Conservation (phyloP, 2,888 invertebrate species). For the Horisme vitalbata region DNA sequence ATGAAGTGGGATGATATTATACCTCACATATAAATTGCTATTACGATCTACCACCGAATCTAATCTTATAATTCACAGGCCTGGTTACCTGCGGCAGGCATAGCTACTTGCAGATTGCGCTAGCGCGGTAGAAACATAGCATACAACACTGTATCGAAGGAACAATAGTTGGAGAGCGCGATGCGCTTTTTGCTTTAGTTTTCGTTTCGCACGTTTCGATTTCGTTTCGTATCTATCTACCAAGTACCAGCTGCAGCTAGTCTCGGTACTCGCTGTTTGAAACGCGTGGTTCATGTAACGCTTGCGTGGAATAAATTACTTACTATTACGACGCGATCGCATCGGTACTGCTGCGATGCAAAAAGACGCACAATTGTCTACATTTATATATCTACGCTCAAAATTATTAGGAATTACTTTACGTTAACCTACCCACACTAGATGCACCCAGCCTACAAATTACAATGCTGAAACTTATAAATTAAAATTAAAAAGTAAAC, state of each 20-base stretch:
- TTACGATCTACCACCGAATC: too few species aligned
- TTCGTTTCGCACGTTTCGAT: slow-evolving; percentile 66
- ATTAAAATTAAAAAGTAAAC: too few species aligned
- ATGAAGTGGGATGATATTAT: too few species aligned
- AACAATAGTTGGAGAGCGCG: slow-evolving; percentile 44
- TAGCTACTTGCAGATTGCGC: neutral
- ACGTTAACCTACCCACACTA: too few species aligned
- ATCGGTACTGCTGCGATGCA: slow-evolving; percentile 14
- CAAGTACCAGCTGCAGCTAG: too few species aligned
- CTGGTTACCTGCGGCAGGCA: too few species aligned
- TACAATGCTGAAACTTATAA: too few species aligned
- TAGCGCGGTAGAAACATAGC: neutral
- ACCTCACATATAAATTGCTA: too few species aligned
- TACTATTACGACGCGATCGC: slow-evolving; percentile 34
- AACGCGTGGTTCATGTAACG: slow-evolving; percentile 43
- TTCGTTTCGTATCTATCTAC: slow-evolving; percentile 28
- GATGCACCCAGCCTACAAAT: too few species aligned
- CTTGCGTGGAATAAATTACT: slow-evolving; percentile 44
- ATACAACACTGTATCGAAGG: too few species aligned
- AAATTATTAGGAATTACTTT: too few species aligned
- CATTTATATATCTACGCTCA: slow-evolving; percentile 2
- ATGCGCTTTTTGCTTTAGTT: slow-evolving; percentile 55
- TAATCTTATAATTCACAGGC: too few species aligned
- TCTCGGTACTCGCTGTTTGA: neutral
- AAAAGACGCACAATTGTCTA: slow-evolving; percentile 12